A percentile compares a stretch with the other conserved stretches of the same genome.
Evolutionary conservation across 37 sponge, comb jelly and placozoan species (phyloP).

Genomic region (Aplysina aerophoba): DNA sequence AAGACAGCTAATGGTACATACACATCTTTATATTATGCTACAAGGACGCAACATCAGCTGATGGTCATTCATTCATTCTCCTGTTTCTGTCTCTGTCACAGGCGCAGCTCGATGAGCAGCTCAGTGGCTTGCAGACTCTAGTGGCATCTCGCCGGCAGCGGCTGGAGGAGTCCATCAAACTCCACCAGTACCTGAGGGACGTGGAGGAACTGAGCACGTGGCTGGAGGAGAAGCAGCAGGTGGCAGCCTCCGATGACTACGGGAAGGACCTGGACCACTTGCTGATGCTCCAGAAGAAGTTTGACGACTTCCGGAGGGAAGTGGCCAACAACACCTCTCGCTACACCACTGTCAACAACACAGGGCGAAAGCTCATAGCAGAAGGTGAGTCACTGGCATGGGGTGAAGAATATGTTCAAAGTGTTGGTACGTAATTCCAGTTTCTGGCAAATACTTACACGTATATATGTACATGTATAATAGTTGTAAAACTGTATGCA

Average conservation of each 20-base stretch:
- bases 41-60: too few relatives aligned
- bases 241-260: constrained; percentile 84
- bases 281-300: constrained; percentile 91
- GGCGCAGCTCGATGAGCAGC: constrained; percentile 92
- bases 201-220: constrained; percentile 86
- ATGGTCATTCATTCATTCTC: background rate
- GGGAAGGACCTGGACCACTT: constrained; percentile 93
- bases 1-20: too few relatives aligned
- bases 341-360: constrained; percentile 77
- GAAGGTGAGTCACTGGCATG: constrained; percentile 48
- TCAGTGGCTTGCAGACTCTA: constrained; percentile 89
- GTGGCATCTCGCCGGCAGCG: constrained; percentile 75
- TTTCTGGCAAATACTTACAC: too few relatives aligned
- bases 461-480: too few relatives aligned
- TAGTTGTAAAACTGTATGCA: too few relatives aligned
- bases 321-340: constrained; percentile 73
- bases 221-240: constrained; percentile 75
- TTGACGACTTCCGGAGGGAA: constrained; percentile 83
- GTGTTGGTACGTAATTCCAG: too few relatives aligned
- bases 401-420: too few relatives aligned
- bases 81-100: background rate
- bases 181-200: constrained; percentile 92
- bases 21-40: too few relatives aligned
- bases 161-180: constrained; percentile 91
- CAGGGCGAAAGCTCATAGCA: constrained; percentile 84